Evolutionary conservation across 1,140 invertebrate species (phyloP).

Genomic region (Ostrea edulis): DNA sequence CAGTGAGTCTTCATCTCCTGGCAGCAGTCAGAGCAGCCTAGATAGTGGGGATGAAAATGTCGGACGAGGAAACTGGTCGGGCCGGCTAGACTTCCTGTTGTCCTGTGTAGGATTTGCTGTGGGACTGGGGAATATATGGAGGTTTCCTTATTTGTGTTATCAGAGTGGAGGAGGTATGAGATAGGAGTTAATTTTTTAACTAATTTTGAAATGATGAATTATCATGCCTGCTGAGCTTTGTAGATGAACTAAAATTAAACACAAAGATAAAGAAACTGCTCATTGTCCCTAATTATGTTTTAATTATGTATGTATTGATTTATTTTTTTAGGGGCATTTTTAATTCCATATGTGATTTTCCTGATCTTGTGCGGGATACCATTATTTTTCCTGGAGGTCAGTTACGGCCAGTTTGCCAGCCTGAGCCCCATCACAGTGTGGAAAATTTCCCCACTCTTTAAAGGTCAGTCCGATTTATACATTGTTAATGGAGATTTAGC

Average conservation of each 20-base stretch:
- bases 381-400: slow-evolving; percentile 86
- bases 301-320: slow-evolving; percentile 20
- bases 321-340: slow-evolving; percentile 84
- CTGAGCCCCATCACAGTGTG: slow-evolving; percentile 88
- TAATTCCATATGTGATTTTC: slow-evolving; percentile 84
- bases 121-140: slow-evolving; percentile 46
- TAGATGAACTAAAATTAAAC: neutral
- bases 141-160: slow-evolving; percentile 48
- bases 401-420: slow-evolving; percentile 88
- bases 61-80: slow-evolving; percentile 42
- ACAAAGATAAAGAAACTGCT: neutral
- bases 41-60: slow-evolving; percentile 48
- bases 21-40: slow-evolving; percentile 18
- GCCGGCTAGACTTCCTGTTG: slow-evolving; percentile 42
- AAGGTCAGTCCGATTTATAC: slow-evolving; percentile 79
- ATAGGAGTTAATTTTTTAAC: neutral
- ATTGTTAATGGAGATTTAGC: neutral
- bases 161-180: slow-evolving; percentile 43
- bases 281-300: neutral
- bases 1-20: slow-evolving; percentile 6
- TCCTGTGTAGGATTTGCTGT: slow-evolving; percentile 48
- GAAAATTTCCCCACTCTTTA: slow-evolving; percentile 88
- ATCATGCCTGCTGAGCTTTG: neutral
- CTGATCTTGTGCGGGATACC: slow-evolving; percentile 85
- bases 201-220: no score